Evolutionary conservation across 1,140 invertebrate genomes (phyloP).

Genomic region (Drosophila biarmipes): DNA sequence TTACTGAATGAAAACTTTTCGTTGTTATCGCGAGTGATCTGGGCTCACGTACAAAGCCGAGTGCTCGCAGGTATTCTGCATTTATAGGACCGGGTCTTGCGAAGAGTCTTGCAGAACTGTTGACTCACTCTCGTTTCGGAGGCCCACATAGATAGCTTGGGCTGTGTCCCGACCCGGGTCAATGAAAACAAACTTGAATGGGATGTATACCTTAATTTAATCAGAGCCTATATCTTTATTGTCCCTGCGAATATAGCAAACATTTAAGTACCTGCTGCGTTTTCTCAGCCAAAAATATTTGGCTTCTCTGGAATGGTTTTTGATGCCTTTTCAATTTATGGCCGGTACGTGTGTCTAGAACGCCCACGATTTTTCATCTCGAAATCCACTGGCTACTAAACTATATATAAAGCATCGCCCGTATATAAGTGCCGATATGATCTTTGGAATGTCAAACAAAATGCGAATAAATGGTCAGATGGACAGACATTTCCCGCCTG

Average conservation of each 20-base stretch:
- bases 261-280: conserved; percentile 1
- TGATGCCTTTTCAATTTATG: conserved; percentile 56
- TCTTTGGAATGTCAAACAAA: conserved; percentile 71
- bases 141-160: conserved; percentile 40
- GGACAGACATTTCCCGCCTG: conserved; percentile 28
- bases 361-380: conserved; percentile 41
- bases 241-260: background rate
- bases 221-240: conserved; percentile 1
- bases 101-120: conserved; percentile 25
- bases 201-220: background rate
- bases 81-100: conserved; percentile 48
- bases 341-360: conserved; percentile 61
- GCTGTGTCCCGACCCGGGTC: conserved; percentile 17
- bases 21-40: conserved; percentile 23
- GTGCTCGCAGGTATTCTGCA: conserved; percentile 32
- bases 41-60: conserved; percentile 58
- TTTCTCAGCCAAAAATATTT: background rate
- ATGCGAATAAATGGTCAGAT: conserved; percentile 53
- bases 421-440: conserved; percentile 25
- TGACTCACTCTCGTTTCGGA: conserved; percentile 16
- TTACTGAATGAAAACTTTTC: conserved; percentile 63
- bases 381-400: conserved; percentile 23
- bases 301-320: conserved; percentile 31
- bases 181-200: conserved; percentile 28
- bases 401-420: conserved; percentile 15